phyloP scores from a whole-genome alignment of 2,888 invertebrate genomes.

The Agrochola circellaris region DNA sequence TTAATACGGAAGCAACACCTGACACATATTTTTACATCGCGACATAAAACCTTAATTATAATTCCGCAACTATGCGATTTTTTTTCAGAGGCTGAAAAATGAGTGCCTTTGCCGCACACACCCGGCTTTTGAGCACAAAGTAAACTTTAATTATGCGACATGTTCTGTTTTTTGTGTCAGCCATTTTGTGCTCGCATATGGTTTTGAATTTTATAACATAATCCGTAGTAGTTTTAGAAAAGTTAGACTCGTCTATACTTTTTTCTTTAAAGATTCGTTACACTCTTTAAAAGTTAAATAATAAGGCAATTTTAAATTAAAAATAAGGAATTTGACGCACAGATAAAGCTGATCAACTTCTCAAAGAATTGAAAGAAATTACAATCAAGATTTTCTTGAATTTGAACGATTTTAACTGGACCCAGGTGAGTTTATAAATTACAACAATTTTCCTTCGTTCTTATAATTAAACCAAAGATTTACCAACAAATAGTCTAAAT shows the following conservation, averaged over 20 bases:
- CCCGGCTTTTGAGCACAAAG: slow-evolving; percentile 59
- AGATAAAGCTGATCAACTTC: too few relatives aligned
- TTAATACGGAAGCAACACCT: slow-evolving; percentile 33
- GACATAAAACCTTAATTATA: slow-evolving; percentile 54
- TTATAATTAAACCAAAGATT: too few relatives aligned
- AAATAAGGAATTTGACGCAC: too few relatives aligned
- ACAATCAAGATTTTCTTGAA: too few relatives aligned
- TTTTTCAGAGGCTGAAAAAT: slow-evolving; percentile 58
- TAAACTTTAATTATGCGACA: slow-evolving; percentile 58
- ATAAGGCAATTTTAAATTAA: too few relatives aligned
- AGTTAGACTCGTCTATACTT: background rate
- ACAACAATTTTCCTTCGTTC: too few relatives aligned
- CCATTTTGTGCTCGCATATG: slow-evolving; percentile 25
- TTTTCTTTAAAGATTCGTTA: too few relatives aligned
- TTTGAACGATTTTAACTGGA: too few relatives aligned
- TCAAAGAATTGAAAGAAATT: too few relatives aligned
- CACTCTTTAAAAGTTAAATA: too few relatives aligned
- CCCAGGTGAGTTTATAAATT: too few relatives aligned
- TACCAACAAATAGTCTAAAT: too few relatives aligned
- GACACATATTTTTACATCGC: slow-evolving; percentile 26
- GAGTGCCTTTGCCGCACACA: slow-evolving; percentile 53
- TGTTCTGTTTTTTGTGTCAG: slow-evolving; percentile 30
- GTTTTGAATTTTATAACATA: slow-evolving; percentile 40
- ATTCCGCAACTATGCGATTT: slow-evolving; percentile 36
- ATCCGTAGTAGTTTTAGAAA: background rate